A percentile compares a stretch with the other conserved stretches of the same genome.
These are phyloP conservation scores for Elaphurus davidianus DNA, from an alignment of 2,113 vertebrate species.

Conservation along the genomic window DNA sequence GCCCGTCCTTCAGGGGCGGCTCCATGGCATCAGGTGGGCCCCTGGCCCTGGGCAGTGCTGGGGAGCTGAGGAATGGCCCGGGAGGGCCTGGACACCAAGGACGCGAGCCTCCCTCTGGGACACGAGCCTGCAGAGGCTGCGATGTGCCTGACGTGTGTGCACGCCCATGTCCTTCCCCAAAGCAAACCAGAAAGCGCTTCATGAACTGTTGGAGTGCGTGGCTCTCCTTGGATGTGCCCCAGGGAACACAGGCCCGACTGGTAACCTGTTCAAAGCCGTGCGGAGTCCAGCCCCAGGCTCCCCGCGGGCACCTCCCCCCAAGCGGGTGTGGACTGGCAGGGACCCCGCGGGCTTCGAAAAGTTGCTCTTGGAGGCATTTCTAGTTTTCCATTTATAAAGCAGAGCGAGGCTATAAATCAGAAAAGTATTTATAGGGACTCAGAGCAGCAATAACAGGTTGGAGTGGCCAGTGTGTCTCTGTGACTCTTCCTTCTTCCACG, in stretches of 20 bases:
- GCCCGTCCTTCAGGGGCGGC: not conserved
- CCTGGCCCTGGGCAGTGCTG: rapidly evolving
- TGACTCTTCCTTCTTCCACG: slow-evolving; percentile 94
- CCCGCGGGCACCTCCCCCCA: rapidly evolving
- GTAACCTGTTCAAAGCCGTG: not conserved
- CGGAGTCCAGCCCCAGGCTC: not conserved
- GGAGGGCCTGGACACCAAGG: rapidly evolving
- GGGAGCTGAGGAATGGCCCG: too few relatives aligned
- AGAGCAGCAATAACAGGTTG: slow-evolving; percentile 81
- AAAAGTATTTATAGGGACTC: slow-evolving; percentile 86
- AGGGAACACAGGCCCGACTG: rapidly evolving
- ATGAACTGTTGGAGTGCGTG: rapidly evolving
- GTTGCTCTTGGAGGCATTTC: slow-evolving; percentile 43
- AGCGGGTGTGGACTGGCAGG: not conserved
- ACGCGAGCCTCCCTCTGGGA: rapidly evolving
- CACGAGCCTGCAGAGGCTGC: rapidly evolving
- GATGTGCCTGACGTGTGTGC: rapidly evolving
- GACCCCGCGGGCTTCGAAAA: not conserved
- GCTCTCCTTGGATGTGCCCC: rapidly evolving
- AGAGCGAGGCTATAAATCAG: slow-evolving; percentile 86
- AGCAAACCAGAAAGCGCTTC: rapidly evolving
- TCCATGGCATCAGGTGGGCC: not conserved
- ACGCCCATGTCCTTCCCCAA: rapidly evolving
- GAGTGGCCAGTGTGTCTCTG: slow-evolving; percentile 77
- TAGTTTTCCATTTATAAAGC: slow-evolving; percentile 83